A percentile compares a stretch with the other conserved stretches of the same genome.
phyloP scores from a whole-genome alignment of 2,888 invertebrate genomes.

The Drosophila birchii region DNA sequence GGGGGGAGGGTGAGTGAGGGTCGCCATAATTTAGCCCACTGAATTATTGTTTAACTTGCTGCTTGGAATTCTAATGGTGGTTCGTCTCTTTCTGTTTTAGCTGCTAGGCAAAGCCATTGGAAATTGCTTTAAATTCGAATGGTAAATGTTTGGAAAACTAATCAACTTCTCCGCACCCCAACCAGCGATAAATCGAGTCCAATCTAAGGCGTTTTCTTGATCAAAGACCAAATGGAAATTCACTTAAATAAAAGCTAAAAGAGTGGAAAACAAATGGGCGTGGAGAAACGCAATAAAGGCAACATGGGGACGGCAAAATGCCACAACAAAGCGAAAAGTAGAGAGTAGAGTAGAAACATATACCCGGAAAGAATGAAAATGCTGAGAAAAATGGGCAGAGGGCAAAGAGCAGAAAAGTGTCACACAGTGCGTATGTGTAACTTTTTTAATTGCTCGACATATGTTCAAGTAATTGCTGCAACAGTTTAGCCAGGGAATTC shows the following conservation, averaged over 20 bases:
- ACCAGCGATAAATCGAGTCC: conserved; percentile 9
- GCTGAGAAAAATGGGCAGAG: conserved; percentile 35
- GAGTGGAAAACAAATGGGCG: conserved; percentile 54
- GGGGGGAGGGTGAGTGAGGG: conserved; percentile 9
- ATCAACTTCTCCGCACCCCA: conserved; percentile 2
- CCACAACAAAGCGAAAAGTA: conserved; percentile 6
- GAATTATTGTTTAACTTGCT: conserved; percentile 65
- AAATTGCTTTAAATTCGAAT: conserved; percentile 12
- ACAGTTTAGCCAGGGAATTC: conserved; percentile 51
- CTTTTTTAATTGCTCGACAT: conserved; percentile 73
- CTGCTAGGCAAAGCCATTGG: neutral
- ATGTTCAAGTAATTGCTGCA: conserved; percentile 67
- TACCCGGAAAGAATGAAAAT: conserved; percentile 30
- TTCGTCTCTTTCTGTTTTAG: neutral
- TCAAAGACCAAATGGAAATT: conserved; percentile 13
- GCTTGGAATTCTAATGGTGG: conserved; percentile 50
- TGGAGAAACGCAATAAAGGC: conserved; percentile 34
- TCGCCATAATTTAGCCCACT: conserved; percentile 50
- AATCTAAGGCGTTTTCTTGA: conserved; percentile 6
- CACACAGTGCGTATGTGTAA: conserved; percentile 67
- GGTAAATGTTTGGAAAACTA: conserved; percentile 38
- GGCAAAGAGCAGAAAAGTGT: conserved; percentile 23
- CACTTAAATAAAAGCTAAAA: conserved; percentile 30
- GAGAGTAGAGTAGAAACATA: conserved; percentile 29
- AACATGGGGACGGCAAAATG: conserved; percentile 10